Base-by-base conservation (phyloP, 2,797 vertebrate genomes). In the Taeniopygia guttata region DNA sequence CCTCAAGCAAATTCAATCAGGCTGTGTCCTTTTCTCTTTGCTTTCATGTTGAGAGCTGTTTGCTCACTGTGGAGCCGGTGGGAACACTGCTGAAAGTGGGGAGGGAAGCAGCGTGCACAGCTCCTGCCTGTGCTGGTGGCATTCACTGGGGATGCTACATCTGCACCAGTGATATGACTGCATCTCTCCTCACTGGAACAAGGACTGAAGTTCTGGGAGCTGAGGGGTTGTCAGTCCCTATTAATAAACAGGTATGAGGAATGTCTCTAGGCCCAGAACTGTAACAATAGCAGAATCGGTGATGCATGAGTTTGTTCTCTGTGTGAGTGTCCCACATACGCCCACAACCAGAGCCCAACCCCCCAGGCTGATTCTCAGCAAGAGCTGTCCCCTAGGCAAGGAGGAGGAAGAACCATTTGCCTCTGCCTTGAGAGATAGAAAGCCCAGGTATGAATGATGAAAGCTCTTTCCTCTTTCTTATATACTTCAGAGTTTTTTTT, bases 21-120 rank as follows among this genome's bases (percentile, higher is more conserved):
- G 36, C 74, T 66, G 2, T 60, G 74, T 93, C 70, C 70, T 92
- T 93, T 90, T 60, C 82, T 70, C 36, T 38, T 66, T 17, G 8
- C 92, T 96, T 96, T 91, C 84, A 89, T 64, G 67, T 45, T 69
- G 63, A 48, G 84, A 72, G 75, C 48, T 78, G 49, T 90, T 87
- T 95, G 55, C 69, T 68, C 46, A 30, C 38, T 76, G n/a, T 32
- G 40, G 75, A 32, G 62, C 48, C 0, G 0, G 42, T 60, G 72
- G 58, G 82, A 90, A 36, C 67, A 2, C 72, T 46, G 36, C 64
- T 81, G 79, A 56, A 90, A 63, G 89, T 4, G 23, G 13, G 73
- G 60, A 76, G 68, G 74, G 75, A 59, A 93, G 60, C 72, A 85
- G 34, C 0, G 1, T 34, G 76, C 18, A 6, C 0, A 0, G 38